Percentiles rank a stretch among this genome's conserved stretches.
phyloP scores from a whole-genome alignment of 1,140 invertebrate genomes.

The Drosophila bocqueti region DNA sequence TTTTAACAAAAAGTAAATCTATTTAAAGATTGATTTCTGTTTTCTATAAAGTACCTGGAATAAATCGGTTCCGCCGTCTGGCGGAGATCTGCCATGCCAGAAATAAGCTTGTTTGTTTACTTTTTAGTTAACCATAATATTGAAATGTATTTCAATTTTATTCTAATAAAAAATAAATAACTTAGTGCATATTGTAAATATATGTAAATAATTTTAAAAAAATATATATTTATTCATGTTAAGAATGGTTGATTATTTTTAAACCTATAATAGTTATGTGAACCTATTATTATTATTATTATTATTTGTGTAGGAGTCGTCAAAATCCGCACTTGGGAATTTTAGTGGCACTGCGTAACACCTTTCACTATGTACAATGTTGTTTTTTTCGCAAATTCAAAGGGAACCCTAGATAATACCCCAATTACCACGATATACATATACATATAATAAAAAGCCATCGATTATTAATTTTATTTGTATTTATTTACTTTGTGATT shows the following conservation, averaged over 20 bases:
- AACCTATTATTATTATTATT: too few relatives aligned
- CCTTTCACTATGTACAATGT: too few relatives aligned
- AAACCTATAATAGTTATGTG: not conserved
- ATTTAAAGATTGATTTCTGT: conserved; percentile 26
- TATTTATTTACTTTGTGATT: conserved; percentile 80
- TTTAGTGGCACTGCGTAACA: too few relatives aligned
- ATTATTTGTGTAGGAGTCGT: too few relatives aligned
- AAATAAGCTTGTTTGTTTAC: not conserved
- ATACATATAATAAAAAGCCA: conserved; percentile 16
- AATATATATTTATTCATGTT: too few relatives aligned
- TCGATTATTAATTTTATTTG: conserved; percentile 63
- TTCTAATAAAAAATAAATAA: not conserved
- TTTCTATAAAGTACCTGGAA: conserved; percentile 20
- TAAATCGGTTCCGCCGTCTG: conserved; percentile 1
- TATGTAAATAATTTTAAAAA: not conserved
- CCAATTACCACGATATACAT: not conserved
- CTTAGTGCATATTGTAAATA: not conserved
- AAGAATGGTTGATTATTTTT: too few relatives aligned
- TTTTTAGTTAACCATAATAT: not conserved
- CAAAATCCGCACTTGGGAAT: too few relatives aligned
- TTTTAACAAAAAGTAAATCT: not conserved
- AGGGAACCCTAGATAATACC: not conserved
- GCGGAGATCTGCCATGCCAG: not conserved
- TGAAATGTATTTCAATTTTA: not conserved
- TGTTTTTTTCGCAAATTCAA: too few relatives aligned